Percentiles rank a stretch among this genome's conserved stretches.
phyloP scores from a whole-genome alignment of 2,797 vertebrate species.

The Sebastiscus albofasciatus region DNA sequence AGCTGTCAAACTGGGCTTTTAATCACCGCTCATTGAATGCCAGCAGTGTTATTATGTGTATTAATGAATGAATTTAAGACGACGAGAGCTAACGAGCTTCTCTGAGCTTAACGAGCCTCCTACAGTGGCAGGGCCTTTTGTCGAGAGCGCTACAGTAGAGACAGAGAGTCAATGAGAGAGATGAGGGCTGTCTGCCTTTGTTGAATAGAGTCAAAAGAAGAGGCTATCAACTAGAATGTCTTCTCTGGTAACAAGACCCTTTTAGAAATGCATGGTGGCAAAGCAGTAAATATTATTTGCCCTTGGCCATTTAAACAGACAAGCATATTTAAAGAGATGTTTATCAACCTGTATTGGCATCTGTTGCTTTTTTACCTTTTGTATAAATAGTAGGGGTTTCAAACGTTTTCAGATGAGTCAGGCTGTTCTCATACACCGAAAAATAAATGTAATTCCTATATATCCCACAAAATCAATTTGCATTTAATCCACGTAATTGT shows the following conservation, averaged over 20 bases:
- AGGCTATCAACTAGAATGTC: constrained; percentile 10
- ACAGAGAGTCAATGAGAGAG: constrained; percentile 20
- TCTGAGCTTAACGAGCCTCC: constrained; percentile 57
- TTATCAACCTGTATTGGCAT: neutral
- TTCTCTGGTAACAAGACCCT: constrained; percentile 12
- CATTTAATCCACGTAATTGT: no score
- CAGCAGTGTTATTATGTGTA: constrained; percentile 72
- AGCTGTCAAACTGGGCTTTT: constrained; percentile 75
- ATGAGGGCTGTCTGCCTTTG: constrained; percentile 33
- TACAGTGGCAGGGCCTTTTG: constrained; percentile 37
- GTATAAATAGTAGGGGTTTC: neutral
- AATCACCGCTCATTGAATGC: constrained; percentile 75
- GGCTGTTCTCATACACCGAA: no score
- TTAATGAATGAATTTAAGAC: constrained; percentile 78
- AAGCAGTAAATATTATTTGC: neutral
- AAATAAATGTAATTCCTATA: no score
- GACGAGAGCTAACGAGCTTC: constrained; percentile 66
- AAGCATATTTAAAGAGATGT: neutral
- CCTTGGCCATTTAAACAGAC: neutral
- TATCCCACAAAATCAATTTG: no score
- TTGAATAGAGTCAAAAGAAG: constrained; percentile 37
- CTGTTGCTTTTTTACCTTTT: neutral
- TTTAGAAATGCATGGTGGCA: constrained; percentile 2
- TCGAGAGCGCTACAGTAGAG: constrained; percentile 30
- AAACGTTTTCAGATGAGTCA: neutral